phyloP scores from a whole-genome alignment of 2,113 vertebrate genomes.

The Cavia porcellus region DNA sequence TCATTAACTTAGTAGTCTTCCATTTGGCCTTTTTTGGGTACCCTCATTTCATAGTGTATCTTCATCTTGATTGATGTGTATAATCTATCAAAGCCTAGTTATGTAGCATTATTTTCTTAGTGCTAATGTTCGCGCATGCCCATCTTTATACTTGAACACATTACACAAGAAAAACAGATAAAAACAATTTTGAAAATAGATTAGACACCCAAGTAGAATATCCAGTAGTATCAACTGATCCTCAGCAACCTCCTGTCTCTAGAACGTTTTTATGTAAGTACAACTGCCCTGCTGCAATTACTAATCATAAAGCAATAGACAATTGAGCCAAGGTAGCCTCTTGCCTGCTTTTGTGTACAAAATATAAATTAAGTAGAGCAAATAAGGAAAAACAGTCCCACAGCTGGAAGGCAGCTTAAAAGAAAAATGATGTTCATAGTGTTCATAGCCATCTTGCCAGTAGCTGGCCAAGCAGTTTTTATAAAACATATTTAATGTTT shows the following conservation, averaged over 20 bases:
- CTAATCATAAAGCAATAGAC: constrained; percentile 80
- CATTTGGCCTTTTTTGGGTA: constrained; percentile 63
- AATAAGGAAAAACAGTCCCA: constrained; percentile 75
- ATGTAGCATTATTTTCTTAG: constrained; percentile 43
- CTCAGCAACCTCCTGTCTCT: constrained; percentile 47
- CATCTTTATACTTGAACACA: constrained; percentile 47
- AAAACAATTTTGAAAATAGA: constrained; percentile 21
- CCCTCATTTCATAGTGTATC: background rate
- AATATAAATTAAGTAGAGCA: constrained; percentile 80
- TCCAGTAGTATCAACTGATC: constrained; percentile 41
- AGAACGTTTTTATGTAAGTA: constrained; percentile 63
- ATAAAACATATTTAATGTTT: constrained; percentile 88
- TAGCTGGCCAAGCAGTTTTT: constrained; percentile 84
- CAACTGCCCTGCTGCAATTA: constrained; percentile 58
- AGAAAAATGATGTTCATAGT: constrained; percentile 87
- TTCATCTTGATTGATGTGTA: constrained; percentile 61
- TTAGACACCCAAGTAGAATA: constrained; percentile 1
- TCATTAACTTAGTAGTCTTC: constrained; percentile 66
- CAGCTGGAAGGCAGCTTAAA: constrained; percentile 83
- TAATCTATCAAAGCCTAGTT: constrained; percentile 58
- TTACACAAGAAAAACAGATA: background rate
- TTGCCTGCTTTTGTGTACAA: constrained; percentile 75
- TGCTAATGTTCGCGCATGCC: background rate
- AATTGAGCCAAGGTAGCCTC: constrained; percentile 59
- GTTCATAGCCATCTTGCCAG: constrained; percentile 73